phyloP scores from a whole-genome alignment of 2,888 invertebrate species.

The Metopia argyrocephala region DNA sequence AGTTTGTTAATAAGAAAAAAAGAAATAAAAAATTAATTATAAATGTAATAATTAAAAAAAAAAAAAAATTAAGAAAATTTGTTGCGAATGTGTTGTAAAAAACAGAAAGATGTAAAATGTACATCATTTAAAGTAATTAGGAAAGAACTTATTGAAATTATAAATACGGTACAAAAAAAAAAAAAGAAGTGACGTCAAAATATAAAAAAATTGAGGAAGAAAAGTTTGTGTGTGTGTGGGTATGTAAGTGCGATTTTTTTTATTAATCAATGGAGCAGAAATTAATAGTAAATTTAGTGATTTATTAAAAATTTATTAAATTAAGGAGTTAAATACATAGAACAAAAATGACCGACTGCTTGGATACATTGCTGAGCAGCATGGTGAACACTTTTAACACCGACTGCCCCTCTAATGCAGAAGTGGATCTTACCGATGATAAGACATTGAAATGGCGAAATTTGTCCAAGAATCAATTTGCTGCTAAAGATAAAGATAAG shows the following conservation, averaged over 20 bases:
- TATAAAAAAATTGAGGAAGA: slow-evolving; percentile 21
- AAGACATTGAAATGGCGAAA: slow-evolving; percentile 78
- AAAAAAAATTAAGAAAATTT: slow-evolving; percentile 14
- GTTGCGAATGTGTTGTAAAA: no score
- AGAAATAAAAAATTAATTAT: slow-evolving; percentile 32
- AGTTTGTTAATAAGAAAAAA: slow-evolving; percentile 39
- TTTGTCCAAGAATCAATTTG: slow-evolving; percentile 77
- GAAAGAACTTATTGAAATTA: slow-evolving; percentile 25
- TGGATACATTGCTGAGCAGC: slow-evolving; percentile 75
- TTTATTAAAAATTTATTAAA: neutral
- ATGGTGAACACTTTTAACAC: slow-evolving; percentile 77
- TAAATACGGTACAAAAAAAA: slow-evolving; percentile 10
- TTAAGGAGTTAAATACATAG: neutral
- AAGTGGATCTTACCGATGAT: slow-evolving; percentile 76
- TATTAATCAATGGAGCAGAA: slow-evolving; percentile 27
- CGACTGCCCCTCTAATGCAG: slow-evolving; percentile 73
- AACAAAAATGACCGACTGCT: slow-evolving; percentile 73
- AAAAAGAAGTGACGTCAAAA: slow-evolving; percentile 61
- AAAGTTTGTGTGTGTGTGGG: neutral
- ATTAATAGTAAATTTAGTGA: slow-evolving; percentile 16
- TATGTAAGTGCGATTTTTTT: slow-evolving; percentile 31
- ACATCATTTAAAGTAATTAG: slow-evolving; percentile 1
- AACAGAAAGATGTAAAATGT: neutral
- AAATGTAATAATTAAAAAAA: slow-evolving; percentile 38
- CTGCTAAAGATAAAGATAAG: slow-evolving; percentile 75